Conservation (phyloP, 2,888 invertebrate species). For the Spodoptera littoralis region DNA sequence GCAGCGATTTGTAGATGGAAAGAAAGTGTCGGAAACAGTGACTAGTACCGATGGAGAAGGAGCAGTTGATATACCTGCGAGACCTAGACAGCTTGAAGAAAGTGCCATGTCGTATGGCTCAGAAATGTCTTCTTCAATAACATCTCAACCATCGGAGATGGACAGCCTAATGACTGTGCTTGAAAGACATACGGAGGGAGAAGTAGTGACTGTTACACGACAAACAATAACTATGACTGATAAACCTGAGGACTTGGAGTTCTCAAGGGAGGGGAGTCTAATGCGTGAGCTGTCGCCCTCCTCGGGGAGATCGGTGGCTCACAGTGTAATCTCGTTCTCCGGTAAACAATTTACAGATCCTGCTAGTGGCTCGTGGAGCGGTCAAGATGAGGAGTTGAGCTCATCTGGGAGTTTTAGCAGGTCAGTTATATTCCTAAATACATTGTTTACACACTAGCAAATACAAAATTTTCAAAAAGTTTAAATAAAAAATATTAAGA, state of each 20-base stretch:
- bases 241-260: slow-evolving; percentile 82
- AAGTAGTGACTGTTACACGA: slow-evolving; percentile 81
- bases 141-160: slow-evolving; percentile 86
- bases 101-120: slow-evolving; percentile 82
- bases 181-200: slow-evolving; percentile 82
- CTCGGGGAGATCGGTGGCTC: slow-evolving; percentile 86
- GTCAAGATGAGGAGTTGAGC: slow-evolving; percentile 86
- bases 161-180: slow-evolving; percentile 86
- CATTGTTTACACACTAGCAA: no score
- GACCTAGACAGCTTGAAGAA: slow-evolving; percentile 76
- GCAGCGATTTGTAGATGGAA: slow-evolving; percentile 84
- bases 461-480: no score
- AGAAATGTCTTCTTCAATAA: slow-evolving; percentile 86
- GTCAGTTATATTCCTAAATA: slow-evolving; percentile 59
- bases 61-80: slow-evolving; percentile 83
- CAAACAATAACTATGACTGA: slow-evolving; percentile 77
- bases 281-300: slow-evolving; percentile 86
- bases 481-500: no score
- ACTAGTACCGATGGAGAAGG: slow-evolving; percentile 80
- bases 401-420: slow-evolving; percentile 87
- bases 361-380: slow-evolving; percentile 88
- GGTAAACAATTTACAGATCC: slow-evolving; percentile 89
- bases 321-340: slow-evolving; percentile 81
- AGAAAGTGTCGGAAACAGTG: slow-evolving; percentile 83
- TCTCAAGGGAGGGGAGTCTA: slow-evolving; percentile 80